A percentile compares a stretch with the other conserved stretches of the same genome.
Conservation (phyloP, 1,140 invertebrate species). For the Sycobia sp. region DNA sequence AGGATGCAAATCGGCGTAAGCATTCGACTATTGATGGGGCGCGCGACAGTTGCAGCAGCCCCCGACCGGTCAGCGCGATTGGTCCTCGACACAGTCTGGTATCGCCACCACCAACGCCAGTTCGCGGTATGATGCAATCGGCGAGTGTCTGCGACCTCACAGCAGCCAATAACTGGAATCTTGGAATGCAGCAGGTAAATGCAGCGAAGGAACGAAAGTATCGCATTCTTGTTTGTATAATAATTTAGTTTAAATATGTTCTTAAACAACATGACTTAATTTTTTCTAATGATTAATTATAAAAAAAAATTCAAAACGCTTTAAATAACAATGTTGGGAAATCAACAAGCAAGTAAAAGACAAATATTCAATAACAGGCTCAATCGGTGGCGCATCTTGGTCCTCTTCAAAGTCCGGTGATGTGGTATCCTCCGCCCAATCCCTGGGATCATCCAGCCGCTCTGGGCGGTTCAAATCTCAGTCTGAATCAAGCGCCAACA, state of each 20-base stretch:
- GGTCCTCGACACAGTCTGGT: no score
- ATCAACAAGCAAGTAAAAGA: no score
- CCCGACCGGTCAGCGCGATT: conserved; percentile 34
- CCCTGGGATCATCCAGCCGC: conserved; percentile 46
- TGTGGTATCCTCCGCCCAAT: conserved; percentile 60
- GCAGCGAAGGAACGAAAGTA: no score
- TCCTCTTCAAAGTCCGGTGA: conserved; percentile 46
- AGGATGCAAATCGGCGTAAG: conserved; percentile 54
- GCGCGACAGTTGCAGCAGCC: conserved; percentile 38
- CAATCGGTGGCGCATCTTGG: conserved; percentile 73
- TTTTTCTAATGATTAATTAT: neutral
- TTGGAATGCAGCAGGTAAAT: conserved; percentile 58
- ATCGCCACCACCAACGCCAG: conserved; percentile 48
- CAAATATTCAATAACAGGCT: conserved; percentile 57
- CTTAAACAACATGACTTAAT: no score
- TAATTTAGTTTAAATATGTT: no score
- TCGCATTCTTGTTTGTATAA: no score
- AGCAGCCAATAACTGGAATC: conserved; percentile 48
- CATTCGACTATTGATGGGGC: conserved; percentile 37
- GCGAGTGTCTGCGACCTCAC: conserved; percentile 56
- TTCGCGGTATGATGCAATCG: conserved; percentile 53
- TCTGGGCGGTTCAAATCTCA: conserved; percentile 55
- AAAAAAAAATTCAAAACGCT: neutral
- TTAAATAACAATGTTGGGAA: neutral
- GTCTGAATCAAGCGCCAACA: conserved; percentile 52